phyloP scores from a whole-genome alignment of 53 echinoderm and acorn worm genomes.

The Henricia sp. region DNA sequence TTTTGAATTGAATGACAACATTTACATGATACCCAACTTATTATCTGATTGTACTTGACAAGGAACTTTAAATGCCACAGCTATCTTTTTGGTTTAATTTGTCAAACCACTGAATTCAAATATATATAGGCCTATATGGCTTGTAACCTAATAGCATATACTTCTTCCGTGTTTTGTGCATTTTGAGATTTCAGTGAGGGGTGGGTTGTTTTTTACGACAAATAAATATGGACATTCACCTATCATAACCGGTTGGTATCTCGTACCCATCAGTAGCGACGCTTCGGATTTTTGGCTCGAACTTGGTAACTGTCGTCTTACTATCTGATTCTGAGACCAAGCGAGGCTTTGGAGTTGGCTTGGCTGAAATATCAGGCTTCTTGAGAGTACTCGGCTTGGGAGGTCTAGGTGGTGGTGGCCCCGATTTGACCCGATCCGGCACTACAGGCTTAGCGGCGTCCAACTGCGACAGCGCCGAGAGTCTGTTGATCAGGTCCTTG shows the following conservation, averaged over 20 bases:
- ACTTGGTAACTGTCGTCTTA: not conserved
- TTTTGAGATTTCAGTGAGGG: too few species aligned
- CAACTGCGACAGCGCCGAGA: not conserved
- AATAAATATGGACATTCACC: too few species aligned
- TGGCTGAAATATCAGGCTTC: not conserved
- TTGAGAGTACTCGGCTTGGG: not conserved
- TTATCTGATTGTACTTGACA: too few species aligned
- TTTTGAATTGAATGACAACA: too few species aligned
- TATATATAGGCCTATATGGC: too few species aligned
- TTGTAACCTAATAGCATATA: too few species aligned
- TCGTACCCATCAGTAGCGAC: slow-evolving; percentile 54
- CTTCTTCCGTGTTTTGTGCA: too few species aligned
- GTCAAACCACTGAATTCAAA: too few species aligned
- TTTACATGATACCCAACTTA: too few species aligned
- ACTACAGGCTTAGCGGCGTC: not conserved
- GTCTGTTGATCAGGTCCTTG: slow-evolving; percentile 29
- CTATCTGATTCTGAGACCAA: not conserved
- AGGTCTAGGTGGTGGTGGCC: slow-evolving; percentile 38
- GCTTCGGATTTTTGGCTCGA: not conserved
- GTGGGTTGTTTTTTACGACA: too few species aligned
- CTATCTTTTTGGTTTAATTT: too few species aligned
- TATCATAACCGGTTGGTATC: not conserved
- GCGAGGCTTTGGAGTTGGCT: slow-evolving; percentile 2
- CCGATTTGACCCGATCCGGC: not conserved
- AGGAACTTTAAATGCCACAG: too few species aligned